Evolutionary conservation across 2,888 invertebrate species (phyloP).

Genomic region (Amphiduros pacificus): DNA sequence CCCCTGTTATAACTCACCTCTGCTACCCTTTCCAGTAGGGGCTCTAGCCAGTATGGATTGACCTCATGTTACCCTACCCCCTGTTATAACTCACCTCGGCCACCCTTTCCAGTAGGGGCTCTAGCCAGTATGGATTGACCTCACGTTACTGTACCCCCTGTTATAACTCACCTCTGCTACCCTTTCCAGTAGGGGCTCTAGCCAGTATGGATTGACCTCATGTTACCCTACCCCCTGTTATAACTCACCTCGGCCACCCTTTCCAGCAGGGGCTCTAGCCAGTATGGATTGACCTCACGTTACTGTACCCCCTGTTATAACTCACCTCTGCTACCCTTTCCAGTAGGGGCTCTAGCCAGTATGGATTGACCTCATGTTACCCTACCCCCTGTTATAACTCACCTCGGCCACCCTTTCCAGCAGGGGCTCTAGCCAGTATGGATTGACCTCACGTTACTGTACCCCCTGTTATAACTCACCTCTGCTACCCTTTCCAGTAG

Average conservation of each 20-base stretch:
- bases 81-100: slow-evolving; percentile 52
- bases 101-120: slow-evolving; percentile 88
- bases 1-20: slow-evolving; percentile 16
- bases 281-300: slow-evolving; percentile 94
- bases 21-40: slow-evolving; percentile 82
- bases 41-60: slow-evolving; percentile 94
- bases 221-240: no score
- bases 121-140: slow-evolving; percentile 94
- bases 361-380: slow-evolving; percentile 92
- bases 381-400: no score
- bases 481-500: slow-evolving; percentile 79
- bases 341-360: slow-evolving; percentile 94
- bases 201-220: slow-evolving; percentile 95
- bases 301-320: no score
- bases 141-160: no score
- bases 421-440: slow-evolving; percentile 93
- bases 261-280: slow-evolving; percentile 93
- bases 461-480: no score
- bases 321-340: slow-evolving; percentile 70
- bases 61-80: no score
- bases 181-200: slow-evolving; percentile 89
- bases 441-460: slow-evolving; percentile 98
- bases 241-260: slow-evolving; percentile 67
- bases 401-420: slow-evolving; percentile 74
- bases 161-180: slow-evolving; percentile 64